phyloP scores from a whole-genome alignment of 2,113 vertebrate species.

The Oenanthe oenanthe region DNA sequence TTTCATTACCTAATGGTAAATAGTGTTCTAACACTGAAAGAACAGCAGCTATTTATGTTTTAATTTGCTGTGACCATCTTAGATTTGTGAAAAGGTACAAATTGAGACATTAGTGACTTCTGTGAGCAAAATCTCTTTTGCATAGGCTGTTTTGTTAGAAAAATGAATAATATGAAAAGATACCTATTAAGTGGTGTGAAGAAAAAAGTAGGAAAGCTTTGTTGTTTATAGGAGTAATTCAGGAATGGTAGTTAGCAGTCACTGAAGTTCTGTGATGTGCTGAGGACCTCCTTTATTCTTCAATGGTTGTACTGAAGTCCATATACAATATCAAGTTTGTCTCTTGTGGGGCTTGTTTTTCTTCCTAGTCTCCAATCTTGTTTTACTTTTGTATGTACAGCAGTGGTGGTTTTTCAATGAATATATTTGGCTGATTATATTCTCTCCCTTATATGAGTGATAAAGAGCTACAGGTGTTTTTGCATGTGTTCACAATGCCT shows the following conservation, averaged over 20 bases:
- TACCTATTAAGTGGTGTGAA: fast-evolving
- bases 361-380: neutral
- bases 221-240: neutral
- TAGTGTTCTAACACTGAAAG: neutral
- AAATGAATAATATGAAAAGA: neutral
- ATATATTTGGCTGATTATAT: neutral
- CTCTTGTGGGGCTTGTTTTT: neutral
- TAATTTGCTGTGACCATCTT: neutral
- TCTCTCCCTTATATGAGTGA: neutral
- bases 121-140: neutral
- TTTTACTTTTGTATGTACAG: neutral
- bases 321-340: neutral
- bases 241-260: neutral
- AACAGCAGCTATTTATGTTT: neutral
- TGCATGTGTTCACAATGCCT: neutral
- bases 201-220: neutral
- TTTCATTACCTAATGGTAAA: neutral
- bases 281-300: neutral
- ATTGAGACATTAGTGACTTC: neutral
- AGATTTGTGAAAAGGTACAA: neutral
- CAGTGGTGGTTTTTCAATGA: neutral
- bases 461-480: neutral
- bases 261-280: neutral
- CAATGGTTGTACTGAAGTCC: neutral
- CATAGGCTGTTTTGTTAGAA: neutral